Percentiles rank a stretch among this genome's conserved stretches.
phyloP scores from a whole-genome alignment of 2,888 invertebrate species.

The Zaprionus lineosus region DNA sequence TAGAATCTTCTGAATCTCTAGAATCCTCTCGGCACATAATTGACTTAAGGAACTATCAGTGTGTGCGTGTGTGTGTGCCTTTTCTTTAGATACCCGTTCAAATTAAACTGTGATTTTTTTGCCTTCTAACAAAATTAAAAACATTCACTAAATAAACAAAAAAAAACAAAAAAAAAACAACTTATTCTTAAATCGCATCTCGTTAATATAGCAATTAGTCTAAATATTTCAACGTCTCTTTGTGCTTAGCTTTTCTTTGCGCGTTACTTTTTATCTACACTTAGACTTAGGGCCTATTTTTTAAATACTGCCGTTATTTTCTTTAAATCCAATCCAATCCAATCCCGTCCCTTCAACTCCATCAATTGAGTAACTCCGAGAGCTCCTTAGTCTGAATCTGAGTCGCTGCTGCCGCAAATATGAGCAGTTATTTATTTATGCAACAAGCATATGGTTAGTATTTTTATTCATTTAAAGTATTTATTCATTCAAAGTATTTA shows the following conservation, averaged over 20 bases:
- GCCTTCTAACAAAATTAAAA: conserved; percentile 10
- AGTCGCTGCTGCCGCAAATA: conserved; percentile 81
- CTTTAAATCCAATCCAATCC: too few species aligned
- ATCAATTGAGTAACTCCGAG: conserved; percentile 27
- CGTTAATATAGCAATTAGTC: conserved; percentile 47
- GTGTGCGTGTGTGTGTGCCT: conserved; percentile 20
- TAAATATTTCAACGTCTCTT: conserved; percentile 8
- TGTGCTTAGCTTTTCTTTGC: conserved; percentile 27
- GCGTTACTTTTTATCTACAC: conserved; percentile 17
- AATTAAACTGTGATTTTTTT: conserved; percentile 72
- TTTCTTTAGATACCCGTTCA: conserved; percentile 47
- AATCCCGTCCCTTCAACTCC: neutral
- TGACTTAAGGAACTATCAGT: too few species aligned
- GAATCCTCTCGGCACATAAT: too few species aligned
- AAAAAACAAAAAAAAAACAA: conserved; percentile 11
- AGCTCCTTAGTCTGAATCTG: conserved; percentile 29
- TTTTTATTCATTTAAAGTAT: conserved; percentile 8
- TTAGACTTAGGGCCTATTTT: neutral
- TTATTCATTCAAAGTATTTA: neutral
- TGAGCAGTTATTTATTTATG: conserved; percentile 81
- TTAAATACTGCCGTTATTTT: conserved; percentile 26
- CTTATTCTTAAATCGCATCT: conserved; percentile 40
- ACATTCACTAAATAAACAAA: conserved; percentile 32
- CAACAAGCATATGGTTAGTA: conserved; percentile 82
- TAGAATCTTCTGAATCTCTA: conserved; percentile 1